A percentile compares a stretch with the other conserved stretches of the same genome.
Evolutionary conservation across 1,140 invertebrate species (phyloP).

Genomic region (Propsilocerus akamusi): DNA sequence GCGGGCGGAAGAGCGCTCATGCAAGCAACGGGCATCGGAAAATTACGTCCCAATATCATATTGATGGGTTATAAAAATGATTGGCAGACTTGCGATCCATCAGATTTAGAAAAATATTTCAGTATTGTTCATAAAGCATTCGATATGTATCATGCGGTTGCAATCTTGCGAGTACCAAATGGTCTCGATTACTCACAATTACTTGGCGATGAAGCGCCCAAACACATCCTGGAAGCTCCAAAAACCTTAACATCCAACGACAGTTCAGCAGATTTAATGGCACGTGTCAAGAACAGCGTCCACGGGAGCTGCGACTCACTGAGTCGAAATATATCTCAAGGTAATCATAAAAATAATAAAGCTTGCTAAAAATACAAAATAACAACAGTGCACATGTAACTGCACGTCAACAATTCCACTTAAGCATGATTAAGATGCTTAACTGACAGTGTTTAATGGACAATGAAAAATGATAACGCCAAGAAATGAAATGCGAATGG

Average conservation of each 20-base stretch:
- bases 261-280: slow-evolving; percentile 17
- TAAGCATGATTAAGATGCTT: not conserved
- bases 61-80: slow-evolving; percentile 83
- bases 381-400: not conserved
- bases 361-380: not conserved
- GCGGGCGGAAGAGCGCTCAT: slow-evolving; percentile 50
- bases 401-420: not conserved
- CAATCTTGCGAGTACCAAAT: slow-evolving; percentile 62
- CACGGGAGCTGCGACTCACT: slow-evolving; percentile 22
- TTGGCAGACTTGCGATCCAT: slow-evolving; percentile 57
- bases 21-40: slow-evolving; percentile 72
- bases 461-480: no score
- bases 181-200: slow-evolving; percentile 56
- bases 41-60: slow-evolving; percentile 75
- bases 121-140: slow-evolving; percentile 87
- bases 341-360: slow-evolving; percentile 9
- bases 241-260: slow-evolving; percentile 20
- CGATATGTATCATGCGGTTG: slow-evolving; percentile 80
- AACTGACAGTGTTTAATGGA: no score
- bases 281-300: slow-evolving; percentile 14
- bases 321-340: slow-evolving; percentile 22
- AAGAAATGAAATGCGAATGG: no score
- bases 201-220: slow-evolving; percentile 29
- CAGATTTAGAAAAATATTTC: slow-evolving; percentile 69
- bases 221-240: slow-evolving; percentile 15